Evolutionary conservation across 2,888 invertebrate species (phyloP).

Genomic region (Sisyra nigra): DNA sequence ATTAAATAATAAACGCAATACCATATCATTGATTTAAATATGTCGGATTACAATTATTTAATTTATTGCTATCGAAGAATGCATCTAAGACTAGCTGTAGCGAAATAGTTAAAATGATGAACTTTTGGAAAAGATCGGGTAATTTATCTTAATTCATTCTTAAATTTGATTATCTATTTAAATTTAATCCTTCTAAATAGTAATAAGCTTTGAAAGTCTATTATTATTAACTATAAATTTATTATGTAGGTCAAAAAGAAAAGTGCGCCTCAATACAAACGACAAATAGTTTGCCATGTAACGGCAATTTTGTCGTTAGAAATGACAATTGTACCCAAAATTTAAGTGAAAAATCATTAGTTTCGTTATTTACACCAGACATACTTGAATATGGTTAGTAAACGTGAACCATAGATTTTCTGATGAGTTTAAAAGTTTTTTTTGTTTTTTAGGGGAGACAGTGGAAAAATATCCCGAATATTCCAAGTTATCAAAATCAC

Average conservation of each 20-base stretch:
- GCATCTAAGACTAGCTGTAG: conserved; percentile 1
- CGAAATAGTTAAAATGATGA: conserved; percentile 37
- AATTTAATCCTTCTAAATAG: no score
- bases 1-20: no score
- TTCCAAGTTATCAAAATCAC: conserved; percentile 55
- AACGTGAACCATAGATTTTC: no score
- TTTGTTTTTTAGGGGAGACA: no score
- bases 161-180: no score
- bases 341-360: no score
- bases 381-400: no score
- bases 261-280: neutral
- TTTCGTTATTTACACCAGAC: no score
- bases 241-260: conserved; percentile 2
- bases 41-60: no score
- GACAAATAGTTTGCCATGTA: neutral
- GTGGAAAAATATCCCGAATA: conserved; percentile 22
- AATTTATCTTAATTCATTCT: conserved; percentile 15
- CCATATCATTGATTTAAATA: no score
- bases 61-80: neutral
- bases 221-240: neutral
- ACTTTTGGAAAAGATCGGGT: conserved; percentile 65
- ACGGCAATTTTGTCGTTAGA: neutral
- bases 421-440: no score
- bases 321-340: conserved; percentile 18
- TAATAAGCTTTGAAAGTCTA: no score